Evolutionary conservation across 2,888 invertebrate genomes (phyloP).

Genomic region (Pseudococcus jackbeardsleyi): DNA sequence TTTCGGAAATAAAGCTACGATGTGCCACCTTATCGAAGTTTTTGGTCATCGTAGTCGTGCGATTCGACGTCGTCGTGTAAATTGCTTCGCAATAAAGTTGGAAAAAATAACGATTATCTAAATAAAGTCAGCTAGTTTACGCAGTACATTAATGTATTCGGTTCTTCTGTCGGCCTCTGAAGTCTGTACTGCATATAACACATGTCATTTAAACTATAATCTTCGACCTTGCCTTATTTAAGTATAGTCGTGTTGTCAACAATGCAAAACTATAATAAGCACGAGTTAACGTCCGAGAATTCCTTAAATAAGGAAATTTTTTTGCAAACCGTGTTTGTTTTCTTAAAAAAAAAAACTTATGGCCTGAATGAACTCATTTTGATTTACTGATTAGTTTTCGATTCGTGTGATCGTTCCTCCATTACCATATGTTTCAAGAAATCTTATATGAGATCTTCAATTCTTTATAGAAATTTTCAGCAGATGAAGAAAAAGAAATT

Average conservation of each 20-base stretch:
- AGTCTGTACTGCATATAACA: constrained; percentile 11
- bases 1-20: background rate
- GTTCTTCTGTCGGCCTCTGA: constrained; percentile 13
- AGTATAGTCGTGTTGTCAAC: constrained; percentile 36
- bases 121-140: background rate
- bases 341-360: too few relatives aligned
- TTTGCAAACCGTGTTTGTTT: background rate
- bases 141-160: background rate
- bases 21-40: too few relatives aligned
- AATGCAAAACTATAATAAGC: constrained; percentile 29
- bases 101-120: constrained; percentile 25
- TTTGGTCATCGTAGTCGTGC: too few relatives aligned
- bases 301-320: constrained; percentile 1
- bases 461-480: too few relatives aligned
- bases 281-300: constrained; percentile 28
- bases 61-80: too few relatives aligned
- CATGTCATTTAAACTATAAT: constrained; percentile 36
- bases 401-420: too few relatives aligned
- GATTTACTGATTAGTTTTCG: background rate
- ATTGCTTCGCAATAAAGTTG: background rate
- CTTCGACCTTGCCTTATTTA: constrained; percentile 50
- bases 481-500: too few relatives aligned
- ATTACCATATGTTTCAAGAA: too few relatives aligned
- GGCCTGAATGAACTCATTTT: too few relatives aligned
- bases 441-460: too few relatives aligned